phyloP scores from a whole-genome alignment of 2,113 vertebrate species.

The Myrmecophaga tridactyla region DNA sequence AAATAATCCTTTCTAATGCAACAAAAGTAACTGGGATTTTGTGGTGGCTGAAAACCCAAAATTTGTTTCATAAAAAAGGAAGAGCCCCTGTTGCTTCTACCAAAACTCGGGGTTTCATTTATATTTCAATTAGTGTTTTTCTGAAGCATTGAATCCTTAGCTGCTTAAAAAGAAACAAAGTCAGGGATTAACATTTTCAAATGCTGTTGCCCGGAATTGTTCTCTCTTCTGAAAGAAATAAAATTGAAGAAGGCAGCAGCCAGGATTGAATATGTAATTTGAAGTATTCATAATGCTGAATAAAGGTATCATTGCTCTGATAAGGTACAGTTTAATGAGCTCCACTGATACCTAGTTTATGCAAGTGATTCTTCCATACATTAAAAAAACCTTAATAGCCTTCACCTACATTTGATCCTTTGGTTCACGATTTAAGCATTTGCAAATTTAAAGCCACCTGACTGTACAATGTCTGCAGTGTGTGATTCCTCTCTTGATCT shows the following conservation, averaged over 20 bases:
- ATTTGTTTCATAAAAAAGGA: not conserved
- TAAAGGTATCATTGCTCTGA: not conserved
- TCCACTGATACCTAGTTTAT: not conserved
- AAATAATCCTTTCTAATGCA: not conserved
- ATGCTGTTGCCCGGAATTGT: slow-evolving; percentile 26
- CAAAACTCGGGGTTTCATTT: not conserved
- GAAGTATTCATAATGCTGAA: not conserved
- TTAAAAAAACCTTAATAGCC: not conserved
- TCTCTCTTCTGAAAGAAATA: slow-evolving; percentile 44
- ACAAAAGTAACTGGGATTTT: not conserved
- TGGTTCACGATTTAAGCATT: slow-evolving; percentile 22
- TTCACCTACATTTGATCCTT: not conserved
- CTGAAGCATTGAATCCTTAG: not conserved
- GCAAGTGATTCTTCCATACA: not conserved
- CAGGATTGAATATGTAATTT: not conserved
- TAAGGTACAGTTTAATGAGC: not conserved
- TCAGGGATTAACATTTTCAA: slow-evolving; percentile 45
- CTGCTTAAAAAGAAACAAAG: slow-evolving; percentile 29
- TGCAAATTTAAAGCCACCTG: not conserved
- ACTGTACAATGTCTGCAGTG: not conserved
- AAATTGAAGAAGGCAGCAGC: slow-evolving; percentile 57
- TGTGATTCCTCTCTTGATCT: not conserved
- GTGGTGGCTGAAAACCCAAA: not conserved
- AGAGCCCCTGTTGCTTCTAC: not conserved
- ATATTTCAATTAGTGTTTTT: slow-evolving; percentile 10